phyloP scores from a whole-genome alignment of 2,113 vertebrate species.

The Todiramphus saurophagus region DNA sequence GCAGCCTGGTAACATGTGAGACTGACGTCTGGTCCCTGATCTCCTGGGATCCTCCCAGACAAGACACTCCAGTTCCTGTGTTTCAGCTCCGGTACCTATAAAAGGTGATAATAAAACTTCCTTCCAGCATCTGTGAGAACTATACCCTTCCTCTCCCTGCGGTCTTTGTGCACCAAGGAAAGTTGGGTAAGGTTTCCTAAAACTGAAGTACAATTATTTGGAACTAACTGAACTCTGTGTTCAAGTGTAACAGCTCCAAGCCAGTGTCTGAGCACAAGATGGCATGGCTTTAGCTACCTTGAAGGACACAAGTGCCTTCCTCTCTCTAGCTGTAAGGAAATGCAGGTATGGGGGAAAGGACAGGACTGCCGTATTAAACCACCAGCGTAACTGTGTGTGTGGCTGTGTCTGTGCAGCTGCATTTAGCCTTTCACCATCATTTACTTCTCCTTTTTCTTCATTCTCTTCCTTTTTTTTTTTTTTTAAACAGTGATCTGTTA shows the following conservation, averaged over 20 bases:
- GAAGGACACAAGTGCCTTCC: fast-evolving
- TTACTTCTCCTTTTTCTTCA: background rate
- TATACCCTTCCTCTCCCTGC: background rate
- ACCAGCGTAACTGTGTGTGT: background rate
- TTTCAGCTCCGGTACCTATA: background rate
- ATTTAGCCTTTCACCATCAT: background rate
- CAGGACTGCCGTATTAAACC: background rate
- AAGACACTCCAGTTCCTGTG: background rate
- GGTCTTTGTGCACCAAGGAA: background rate
- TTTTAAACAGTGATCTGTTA: background rate
- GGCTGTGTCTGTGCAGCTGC: background rate
- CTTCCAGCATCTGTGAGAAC: background rate
- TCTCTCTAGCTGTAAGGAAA: background rate
- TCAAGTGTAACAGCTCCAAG: background rate
- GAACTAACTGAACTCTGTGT: background rate
- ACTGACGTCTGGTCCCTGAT: background rate
- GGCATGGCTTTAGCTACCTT: background rate
- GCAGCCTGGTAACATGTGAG: background rate
- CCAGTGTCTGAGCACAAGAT: background rate
- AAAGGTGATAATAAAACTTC: background rate
- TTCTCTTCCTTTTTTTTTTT: too few species aligned
- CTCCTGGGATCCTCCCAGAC: background rate
- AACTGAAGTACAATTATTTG: background rate
- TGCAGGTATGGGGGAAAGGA: background rate
- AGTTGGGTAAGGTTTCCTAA: background rate